These are phyloP conservation scores for Entomyzon cyanotis DNA, from an alignment of 2,113 vertebrate species.

Conservation along the genomic window DNA sequence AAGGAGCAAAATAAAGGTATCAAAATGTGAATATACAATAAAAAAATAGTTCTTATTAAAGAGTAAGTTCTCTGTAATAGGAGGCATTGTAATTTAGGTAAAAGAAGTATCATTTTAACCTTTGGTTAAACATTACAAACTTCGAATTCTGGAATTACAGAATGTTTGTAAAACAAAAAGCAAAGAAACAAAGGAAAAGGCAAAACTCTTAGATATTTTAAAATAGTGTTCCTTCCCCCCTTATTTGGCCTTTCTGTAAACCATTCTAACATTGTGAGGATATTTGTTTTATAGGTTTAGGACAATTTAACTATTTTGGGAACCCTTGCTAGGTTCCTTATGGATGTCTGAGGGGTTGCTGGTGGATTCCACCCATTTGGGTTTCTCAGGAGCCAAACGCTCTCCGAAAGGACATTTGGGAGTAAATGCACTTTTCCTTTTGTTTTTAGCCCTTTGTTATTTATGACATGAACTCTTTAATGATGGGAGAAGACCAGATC, in stretches of 20 bases:
- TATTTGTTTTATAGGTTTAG: background rate
- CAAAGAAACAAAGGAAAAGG: background rate
- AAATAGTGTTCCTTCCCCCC: background rate
- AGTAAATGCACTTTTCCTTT: constrained; percentile 20
- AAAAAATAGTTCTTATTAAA: background rate
- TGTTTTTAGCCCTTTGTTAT: constrained; percentile 91
- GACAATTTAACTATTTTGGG: background rate
- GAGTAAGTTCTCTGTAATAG: background rate
- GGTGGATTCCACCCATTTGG: background rate
- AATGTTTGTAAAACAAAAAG: background rate
- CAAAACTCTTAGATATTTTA: background rate
- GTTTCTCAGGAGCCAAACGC: background rate
- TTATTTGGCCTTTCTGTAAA: background rate
- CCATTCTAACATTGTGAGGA: background rate
- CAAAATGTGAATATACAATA: background rate
- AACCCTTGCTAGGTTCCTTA: background rate
- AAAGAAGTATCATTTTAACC: background rate
- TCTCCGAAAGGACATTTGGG: background rate
- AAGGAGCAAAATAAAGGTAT: background rate
- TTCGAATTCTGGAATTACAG: background rate
- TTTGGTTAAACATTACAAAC: background rate
- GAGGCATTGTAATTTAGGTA: background rate
- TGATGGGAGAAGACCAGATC: constrained; percentile 95
- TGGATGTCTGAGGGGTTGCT: background rate
- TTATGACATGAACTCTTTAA: constrained; percentile 96